Conservation (phyloP, 37 sponge, comb jelly and placozoan genomes). For the Theonella swinhoei region DNA sequence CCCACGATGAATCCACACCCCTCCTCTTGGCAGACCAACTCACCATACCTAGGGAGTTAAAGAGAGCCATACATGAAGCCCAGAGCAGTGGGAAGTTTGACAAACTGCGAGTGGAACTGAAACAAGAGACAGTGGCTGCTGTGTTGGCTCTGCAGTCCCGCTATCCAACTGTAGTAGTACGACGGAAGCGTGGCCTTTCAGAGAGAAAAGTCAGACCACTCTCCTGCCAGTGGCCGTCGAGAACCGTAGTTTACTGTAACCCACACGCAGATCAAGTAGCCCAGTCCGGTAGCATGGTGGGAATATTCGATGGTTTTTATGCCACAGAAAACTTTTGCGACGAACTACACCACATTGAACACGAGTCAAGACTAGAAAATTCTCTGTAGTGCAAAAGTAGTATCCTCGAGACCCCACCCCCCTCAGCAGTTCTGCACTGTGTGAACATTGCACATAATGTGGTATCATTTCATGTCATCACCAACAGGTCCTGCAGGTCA, state of each 20-base stretch:
- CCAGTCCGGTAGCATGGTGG: neutral
- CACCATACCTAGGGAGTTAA: neutral
- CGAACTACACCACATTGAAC: no score
- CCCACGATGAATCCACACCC: neutral
- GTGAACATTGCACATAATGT: no score
- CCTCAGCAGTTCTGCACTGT: no score
- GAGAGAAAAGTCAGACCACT: neutral
- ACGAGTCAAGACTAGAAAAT: no score
- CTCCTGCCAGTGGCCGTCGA: neutral
- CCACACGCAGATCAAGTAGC: neutral
- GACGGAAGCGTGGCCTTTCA: neutral
- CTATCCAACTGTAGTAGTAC: neutral
- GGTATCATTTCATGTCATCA: constrained; percentile 64
- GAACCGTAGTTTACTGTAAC: neutral
- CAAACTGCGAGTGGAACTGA: neutral
- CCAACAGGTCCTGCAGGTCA: constrained; percentile 44
- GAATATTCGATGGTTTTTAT: neutral
- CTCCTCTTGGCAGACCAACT: neutral
- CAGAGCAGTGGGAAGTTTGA: constrained; percentile 14
- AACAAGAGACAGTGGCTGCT: constrained; percentile 23
- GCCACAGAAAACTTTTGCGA: neutral
- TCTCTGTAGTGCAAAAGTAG: no score
- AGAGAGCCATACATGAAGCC: constrained; percentile 2
- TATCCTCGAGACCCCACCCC: no score
- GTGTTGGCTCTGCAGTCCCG: constrained; percentile 17